Evolutionary conservation across 2,797 vertebrate genomes (phyloP).

Genomic region (Eutrigla gurnardus): DNA sequence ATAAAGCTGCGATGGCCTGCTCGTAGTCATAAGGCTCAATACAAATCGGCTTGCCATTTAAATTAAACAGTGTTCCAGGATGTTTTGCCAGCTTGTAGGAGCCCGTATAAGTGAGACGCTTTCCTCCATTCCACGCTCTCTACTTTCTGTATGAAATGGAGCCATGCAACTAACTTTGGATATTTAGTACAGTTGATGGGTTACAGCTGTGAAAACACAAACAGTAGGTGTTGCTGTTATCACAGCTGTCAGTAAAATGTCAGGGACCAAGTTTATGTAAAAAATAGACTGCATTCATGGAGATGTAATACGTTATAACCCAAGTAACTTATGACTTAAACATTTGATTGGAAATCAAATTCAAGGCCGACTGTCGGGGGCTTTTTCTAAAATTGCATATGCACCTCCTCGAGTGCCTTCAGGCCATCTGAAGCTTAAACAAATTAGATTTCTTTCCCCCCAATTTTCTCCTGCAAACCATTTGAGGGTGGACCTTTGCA

Average conservation of each 20-base stretch:
- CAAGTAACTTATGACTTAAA: background rate
- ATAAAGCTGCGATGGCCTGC: background rate
- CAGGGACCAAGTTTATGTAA: constrained; percentile 6
- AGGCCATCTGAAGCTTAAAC: constrained; percentile 10
- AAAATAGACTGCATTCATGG: constrained; percentile 1
- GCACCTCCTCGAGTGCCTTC: background rate
- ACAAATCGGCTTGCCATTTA: background rate
- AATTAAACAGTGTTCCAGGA: constrained; percentile 1
- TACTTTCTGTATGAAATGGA: constrained; percentile 5
- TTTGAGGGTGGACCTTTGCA: constrained; percentile 4
- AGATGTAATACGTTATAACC: too few relatives aligned
- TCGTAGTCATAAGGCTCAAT: background rate
- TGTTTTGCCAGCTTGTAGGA: constrained; percentile 17
- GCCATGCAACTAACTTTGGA: constrained; percentile 8
- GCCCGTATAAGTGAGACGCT: background rate
- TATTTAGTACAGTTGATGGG: constrained; percentile 31
- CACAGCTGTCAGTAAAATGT: constrained; percentile 50
- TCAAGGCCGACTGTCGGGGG: background rate
- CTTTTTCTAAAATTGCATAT: constrained; percentile 12
- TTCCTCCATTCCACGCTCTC: background rate
- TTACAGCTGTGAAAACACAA: constrained; percentile 61
- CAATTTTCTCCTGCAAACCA: background rate
- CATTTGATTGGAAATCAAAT: constrained; percentile 2
- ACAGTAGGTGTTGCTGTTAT: constrained; percentile 39
- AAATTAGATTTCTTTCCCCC: constrained; percentile 2